Evolutionary conservation across 2,888 invertebrate genomes (phyloP), one percentile per base, ranked within the genome.

Genomic region (Tubulanus polymorphus): DNA sequence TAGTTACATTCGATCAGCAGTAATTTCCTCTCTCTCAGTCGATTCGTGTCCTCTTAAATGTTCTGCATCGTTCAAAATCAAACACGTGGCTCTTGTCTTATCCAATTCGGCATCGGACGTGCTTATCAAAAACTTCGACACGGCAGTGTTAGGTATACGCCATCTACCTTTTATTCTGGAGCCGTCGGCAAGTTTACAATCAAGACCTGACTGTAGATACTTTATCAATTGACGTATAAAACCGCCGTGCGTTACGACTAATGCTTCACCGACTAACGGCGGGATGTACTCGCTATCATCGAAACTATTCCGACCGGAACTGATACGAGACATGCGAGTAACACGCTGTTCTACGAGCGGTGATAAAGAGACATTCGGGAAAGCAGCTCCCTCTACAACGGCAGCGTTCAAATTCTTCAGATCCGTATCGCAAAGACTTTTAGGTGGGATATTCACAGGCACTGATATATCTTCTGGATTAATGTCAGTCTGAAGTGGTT

Each of bases 141-240:
- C 60, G 53, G 75, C 76, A n/a, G 76, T 74, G 60, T 79, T 79
- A 12, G 76, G 77, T n/a, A n/a, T n/a, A 56, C 74, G 71, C n/a
- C 75, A 68, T 41, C 70, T 67, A 37, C 71, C 61, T 1, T 73
- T 74, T 54, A 69, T 67, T 29, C 67, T 65, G 32, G 69, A 70
- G 10, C 73, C 71, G 3, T 75, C 76, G 2, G 75, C 72, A 3
- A 76, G 61, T 49, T 68, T 66, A 52, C 70, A 70, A 8, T 63
- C 63, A 27, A 70, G 63, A 26, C 63, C 69, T 41, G 75, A 73
- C 1, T 74, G 69, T 62, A 79, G 74, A 54, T 75, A 66, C 12
- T 67, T 64, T 46, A 77, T 67, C 26, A 75, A 63, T 65, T 78
- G 76, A 52, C 74, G 70, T n/a, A 79, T 64, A 46, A 73, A 66